A percentile compares a stretch with the other conserved stretches of the same genome.
Evolutionary conservation across 2,888 invertebrate genomes (phyloP).

Genomic region (Hyposoter dolosus): DNA sequence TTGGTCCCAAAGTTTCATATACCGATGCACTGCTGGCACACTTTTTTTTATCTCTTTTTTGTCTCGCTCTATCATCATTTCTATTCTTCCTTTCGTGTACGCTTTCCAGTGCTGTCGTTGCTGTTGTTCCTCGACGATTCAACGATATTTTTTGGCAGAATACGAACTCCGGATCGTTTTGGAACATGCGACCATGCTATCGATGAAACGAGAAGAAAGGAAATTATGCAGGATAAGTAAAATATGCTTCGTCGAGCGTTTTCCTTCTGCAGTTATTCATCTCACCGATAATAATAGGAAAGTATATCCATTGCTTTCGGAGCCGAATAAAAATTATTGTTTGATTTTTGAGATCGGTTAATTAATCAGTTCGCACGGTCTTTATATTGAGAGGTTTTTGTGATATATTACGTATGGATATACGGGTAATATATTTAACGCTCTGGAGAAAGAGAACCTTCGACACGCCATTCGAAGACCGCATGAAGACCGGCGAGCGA

Average conservation of each 20-base stretch:
- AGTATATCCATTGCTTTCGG: neutral
- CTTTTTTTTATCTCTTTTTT: conserved; percentile 58
- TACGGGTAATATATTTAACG: conserved; percentile 53
- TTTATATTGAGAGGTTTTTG: neutral
- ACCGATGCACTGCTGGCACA: conserved; percentile 64
- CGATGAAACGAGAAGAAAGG: conserved; percentile 13
- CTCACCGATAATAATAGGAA: neutral
- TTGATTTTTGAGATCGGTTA: conserved; percentile 29
- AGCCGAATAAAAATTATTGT: conserved; percentile 47
- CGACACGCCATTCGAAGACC: conserved; percentile 62
- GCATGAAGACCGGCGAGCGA: conserved; percentile 45
- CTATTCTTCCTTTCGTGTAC: conserved; percentile 1
- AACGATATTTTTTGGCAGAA: conserved; percentile 45
- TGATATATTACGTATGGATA: neutral
- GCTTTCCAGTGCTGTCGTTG: neutral
- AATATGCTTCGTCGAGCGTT: neutral
- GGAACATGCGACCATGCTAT: neutral
- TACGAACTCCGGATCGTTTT: neutral
- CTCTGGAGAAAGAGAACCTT: conserved; percentile 27
- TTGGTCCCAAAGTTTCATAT: conserved; percentile 39
- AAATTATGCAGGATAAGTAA: neutral
- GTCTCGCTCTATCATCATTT: conserved; percentile 21
- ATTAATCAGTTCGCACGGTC: conserved; percentile 60
- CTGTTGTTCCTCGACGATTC: conserved; percentile 34
- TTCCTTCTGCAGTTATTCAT: neutral